Evolutionary conservation across 1,140 invertebrate genomes (phyloP), one percentile per base, ranked within the genome.

Genomic region (Pemphigus obesinymphae): DNA sequence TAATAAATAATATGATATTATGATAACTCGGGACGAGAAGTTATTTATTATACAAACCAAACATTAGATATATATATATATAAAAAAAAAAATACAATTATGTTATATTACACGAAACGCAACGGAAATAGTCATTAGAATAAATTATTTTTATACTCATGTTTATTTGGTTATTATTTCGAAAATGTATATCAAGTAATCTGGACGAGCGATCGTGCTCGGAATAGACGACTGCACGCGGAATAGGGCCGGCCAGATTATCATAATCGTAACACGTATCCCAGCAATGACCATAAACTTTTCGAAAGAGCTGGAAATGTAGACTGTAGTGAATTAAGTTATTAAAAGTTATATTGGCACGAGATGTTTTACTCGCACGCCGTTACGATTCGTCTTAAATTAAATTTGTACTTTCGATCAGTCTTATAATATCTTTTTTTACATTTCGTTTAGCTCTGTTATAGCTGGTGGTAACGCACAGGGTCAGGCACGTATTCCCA

Each of bases 261-360:
- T 55, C 50, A 76, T 76, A 55, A 76, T 53, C 45, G n/a, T 76
- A 55, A 76, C 73, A 76, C 48, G 73, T 76, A 76, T 58, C 40
- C 20, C 50, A 40, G 73, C 73, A 58, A 58, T 76, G 50, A 76
- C 73, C 43, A 55, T 76, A 76, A 53, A 55, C 3, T 76, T 58
- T 76, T 55, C n/a, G 8, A 37, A 53, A 55, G 50, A 76, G 26
- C 70, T 73, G 17, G 66, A 43, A 43, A 55, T 76, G 7, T 34
- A 23, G 31, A 58, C 73, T 17, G 50, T n/a, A 76, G 73, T 58
- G 48, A 76, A 76, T 76, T 76, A 76, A 76, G 73, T 76, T 76
- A 76, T 76, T 76, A 76, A 76, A 76, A 55, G 50, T 76, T 76
- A 37, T 76, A 76, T 58, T 37, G 50, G 50, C n/a, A 40, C 13